A percentile compares a stretch with the other conserved stretches of the same genome.
These are phyloP conservation scores for Cyprinodon brontotheroides DNA, from an alignment of 2,113 vertebrate species.

Conservation along the genomic window DNA sequence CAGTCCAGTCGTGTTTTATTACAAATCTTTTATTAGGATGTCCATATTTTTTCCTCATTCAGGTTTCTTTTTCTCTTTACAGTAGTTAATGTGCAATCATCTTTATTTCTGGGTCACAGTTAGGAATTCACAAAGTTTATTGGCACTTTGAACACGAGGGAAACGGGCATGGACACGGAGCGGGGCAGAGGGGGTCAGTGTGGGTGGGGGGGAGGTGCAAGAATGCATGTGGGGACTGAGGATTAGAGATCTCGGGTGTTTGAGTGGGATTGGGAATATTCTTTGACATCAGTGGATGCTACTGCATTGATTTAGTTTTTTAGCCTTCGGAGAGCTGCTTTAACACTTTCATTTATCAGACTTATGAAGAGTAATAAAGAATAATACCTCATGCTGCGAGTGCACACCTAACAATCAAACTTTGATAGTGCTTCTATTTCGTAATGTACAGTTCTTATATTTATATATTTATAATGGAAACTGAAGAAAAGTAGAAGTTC, in stretches of 20 bases:
- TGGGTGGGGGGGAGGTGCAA: constrained; percentile 9
- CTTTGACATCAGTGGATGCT: constrained; percentile 73
- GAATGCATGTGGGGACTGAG: not conserved
- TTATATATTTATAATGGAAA: constrained; percentile 74
- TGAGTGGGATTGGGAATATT: constrained; percentile 43
- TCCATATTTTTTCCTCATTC: constrained; percentile 79
- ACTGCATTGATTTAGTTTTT: constrained; percentile 63
- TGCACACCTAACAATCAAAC: constrained; percentile 83
- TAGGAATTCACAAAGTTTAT: constrained; percentile 84
- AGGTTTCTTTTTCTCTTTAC: constrained; percentile 84
- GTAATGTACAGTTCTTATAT: constrained; percentile 81
- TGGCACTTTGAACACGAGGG: constrained; percentile 88
- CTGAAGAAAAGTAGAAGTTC: constrained; percentile 46
- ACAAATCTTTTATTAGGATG: constrained; percentile 88
- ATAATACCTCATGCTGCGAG: constrained; percentile 84
- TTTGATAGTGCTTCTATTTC: constrained; percentile 82
- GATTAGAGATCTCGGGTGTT: constrained; percentile 27
- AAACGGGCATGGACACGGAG: constrained; percentile 75
- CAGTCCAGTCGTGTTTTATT: constrained; percentile 71
- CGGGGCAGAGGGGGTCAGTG: constrained; percentile 14
- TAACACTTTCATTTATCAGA: constrained; percentile 53
- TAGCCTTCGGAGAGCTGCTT: constrained; percentile 53
- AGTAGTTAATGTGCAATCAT: constrained; percentile 93
- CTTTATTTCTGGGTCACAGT: constrained; percentile 84
- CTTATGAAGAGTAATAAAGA: constrained; percentile 72